Base-by-base conservation (phyloP, 1,140 invertebrate species). In the Drosophila auraria region DNA sequence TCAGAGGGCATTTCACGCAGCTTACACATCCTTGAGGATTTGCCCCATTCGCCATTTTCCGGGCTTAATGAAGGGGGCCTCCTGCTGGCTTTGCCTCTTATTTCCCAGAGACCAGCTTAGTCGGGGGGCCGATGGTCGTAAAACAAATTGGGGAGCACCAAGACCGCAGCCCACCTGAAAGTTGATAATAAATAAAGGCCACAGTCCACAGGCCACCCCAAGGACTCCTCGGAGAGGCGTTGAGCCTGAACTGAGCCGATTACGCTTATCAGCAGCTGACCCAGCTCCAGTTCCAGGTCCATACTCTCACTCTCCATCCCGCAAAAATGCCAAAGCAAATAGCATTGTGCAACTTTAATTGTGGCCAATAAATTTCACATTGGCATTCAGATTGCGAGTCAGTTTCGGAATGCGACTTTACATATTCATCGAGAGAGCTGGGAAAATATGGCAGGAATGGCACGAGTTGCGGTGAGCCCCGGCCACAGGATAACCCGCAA, bases 311-410 rank as follows among this genome's bases (percentile, higher is more conserved):
- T 14, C 20, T 20, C 20, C 20, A 20, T 33, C 8, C 2, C 9
- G 11, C 33, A 5, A 14, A 40, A 47, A 14, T 2, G 65, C 53
- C 25, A 78, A 64, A 33, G 73, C 75, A 70, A 78, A 78, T 68
- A 72, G 50, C 76, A 71, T 65, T 72, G 25, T 81, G 84, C 70
- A 78, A 69, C 68, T 87, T 90, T 90, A 90, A 86, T 90, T 90
- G 86, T 69, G 53, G 75, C 45, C 79, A 74, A 90, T 90, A 90
- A 90, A 90, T 80, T 90, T 69, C 53, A 56, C 65, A 75, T 68
- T 27, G 23, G 25, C 49, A 51, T 51, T 54, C 42, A 49, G 33
- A 33, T 44, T 56, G 14, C 25, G 60, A 9, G 15, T 27, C 42
- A n/a, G 57, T 54, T 23, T 44, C 33, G 42, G 42, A 63, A 74